phyloP scores from a whole-genome alignment of 2,888 invertebrate genomes.

The Cantharis nigra region DNA sequence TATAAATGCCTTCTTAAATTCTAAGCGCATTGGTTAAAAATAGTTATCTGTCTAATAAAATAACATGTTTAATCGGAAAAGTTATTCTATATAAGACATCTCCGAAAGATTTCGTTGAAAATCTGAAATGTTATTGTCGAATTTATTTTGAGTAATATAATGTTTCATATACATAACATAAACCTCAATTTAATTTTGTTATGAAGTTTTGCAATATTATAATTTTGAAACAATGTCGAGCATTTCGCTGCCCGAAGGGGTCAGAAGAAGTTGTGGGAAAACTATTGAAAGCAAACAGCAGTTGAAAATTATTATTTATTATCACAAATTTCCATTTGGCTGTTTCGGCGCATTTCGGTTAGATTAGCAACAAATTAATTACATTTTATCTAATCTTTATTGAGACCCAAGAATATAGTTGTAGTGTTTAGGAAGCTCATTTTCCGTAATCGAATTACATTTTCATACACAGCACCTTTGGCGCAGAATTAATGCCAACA shows the following conservation, averaged over 20 bases:
- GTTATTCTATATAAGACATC: neutral
- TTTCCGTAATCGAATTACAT: neutral
- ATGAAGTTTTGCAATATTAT: neutral
- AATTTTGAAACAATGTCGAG: neutral
- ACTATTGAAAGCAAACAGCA: neutral
- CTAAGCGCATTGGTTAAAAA: neutral
- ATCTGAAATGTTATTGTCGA: neutral
- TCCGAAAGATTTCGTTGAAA: neutral
- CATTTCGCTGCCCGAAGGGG: neutral
- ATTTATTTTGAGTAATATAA: neutral
- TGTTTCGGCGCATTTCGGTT: neutral
- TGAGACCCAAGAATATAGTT: neutral
- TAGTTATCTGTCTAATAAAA: neutral
- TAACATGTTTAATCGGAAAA: neutral
- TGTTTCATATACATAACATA: neutral
- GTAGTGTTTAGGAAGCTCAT: neutral
- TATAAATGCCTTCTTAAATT: neutral
- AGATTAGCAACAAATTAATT: neutral
- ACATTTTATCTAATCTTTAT: neutral
- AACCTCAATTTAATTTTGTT: neutral
- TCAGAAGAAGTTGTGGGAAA: neutral
- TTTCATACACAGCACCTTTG: conserved; percentile 15
- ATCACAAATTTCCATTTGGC: neutral
- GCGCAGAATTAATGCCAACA: conserved; percentile 23
- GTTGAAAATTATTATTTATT: neutral